Evolutionary conservation across 2,797 vertebrate species (phyloP), one percentile per base, ranked within the genome.

Genomic region (Chaetodon trifasciatus): DNA sequence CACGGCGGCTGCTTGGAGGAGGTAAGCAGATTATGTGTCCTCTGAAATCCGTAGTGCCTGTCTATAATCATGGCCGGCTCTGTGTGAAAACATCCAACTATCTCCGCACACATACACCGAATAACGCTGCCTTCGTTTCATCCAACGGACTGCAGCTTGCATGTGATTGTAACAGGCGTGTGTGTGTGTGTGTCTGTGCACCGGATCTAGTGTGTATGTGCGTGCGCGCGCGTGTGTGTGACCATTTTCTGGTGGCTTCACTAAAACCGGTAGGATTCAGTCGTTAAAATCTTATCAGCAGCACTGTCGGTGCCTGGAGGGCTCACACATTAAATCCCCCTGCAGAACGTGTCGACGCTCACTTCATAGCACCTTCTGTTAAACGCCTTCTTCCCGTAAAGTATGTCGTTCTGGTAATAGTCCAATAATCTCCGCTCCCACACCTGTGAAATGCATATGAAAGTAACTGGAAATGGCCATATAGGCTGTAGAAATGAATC

Each of bases 1-100:
- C 32, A 70, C 79, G 50, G 49, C 81, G 57, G 76, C 83, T 85
- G 42, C 81, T 47, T 76, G 82, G 40, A 84, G 75, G 78, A 93
- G 93, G 94, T 95, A 95, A 95, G 94, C 12, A 91, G 94, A 92
- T 95, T 95, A 94, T 17, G 78, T 83, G 64, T 83, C 68, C 79
- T 8, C n/a, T 50, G 70, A 53, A 82, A 80, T 61, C 85, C 49
- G 70, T 91, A 89, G 91, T 91, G 92, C 91, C 88, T 55, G 58
- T 8, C 72, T 28, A 4, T 44, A 58, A 49, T 44, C 42, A 13
- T 74, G 76, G 44, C 55, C 71, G 68, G 62, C 77, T 64, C 50
- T 52, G 56, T 44, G 78, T 77, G 62, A 56, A 74, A 37, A 56
- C 70, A 37, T 23, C 24, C 50, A 9, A 5, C 15, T 61, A 24